phyloP scores from a whole-genome alignment of 2,888 invertebrate genomes.

The Oegoconia quadripuncta region DNA sequence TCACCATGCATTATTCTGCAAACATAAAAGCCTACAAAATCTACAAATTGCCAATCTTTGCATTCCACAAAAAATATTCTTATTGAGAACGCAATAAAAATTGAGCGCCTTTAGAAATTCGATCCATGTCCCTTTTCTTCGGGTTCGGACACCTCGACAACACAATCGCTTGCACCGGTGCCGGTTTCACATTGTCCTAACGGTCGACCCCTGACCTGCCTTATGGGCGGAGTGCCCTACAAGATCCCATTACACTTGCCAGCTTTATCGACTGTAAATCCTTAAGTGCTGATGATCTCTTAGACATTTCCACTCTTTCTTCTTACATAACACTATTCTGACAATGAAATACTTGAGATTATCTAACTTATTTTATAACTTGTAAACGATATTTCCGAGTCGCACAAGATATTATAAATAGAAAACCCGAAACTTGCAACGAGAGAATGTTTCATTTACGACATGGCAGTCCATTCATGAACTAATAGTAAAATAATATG shows the following conservation, averaged over 20 bases:
- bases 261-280: conserved; percentile 68
- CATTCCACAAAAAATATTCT: too few species aligned
- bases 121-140: neutral
- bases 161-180: neutral
- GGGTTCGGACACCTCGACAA: neutral
- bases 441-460: conserved; percentile 60
- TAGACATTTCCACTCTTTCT: conserved; percentile 22
- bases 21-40: too few species aligned
- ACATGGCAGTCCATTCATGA: conserved; percentile 54
- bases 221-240: conserved; percentile 42
- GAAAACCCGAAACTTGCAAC: conserved; percentile 43
- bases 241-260: conserved; percentile 63
- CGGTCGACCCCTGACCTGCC: conserved; percentile 49
- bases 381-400: conserved; percentile 1
- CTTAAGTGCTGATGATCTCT: conserved; percentile 56
- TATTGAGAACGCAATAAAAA: too few species aligned
- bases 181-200: conserved; percentile 26
- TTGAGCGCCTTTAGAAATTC: too few species aligned
- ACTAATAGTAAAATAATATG: conserved; percentile 63
- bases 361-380: conserved; percentile 28
- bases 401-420: conserved; percentile 46
- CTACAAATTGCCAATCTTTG: too few species aligned
- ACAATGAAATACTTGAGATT: too few species aligned
- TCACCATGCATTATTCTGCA: too few species aligned
- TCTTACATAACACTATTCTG: conserved; percentile 12